Evolutionary conservation across 1,140 invertebrate species (phyloP).

Genomic region (Cheumatopsyche charites): DNA sequence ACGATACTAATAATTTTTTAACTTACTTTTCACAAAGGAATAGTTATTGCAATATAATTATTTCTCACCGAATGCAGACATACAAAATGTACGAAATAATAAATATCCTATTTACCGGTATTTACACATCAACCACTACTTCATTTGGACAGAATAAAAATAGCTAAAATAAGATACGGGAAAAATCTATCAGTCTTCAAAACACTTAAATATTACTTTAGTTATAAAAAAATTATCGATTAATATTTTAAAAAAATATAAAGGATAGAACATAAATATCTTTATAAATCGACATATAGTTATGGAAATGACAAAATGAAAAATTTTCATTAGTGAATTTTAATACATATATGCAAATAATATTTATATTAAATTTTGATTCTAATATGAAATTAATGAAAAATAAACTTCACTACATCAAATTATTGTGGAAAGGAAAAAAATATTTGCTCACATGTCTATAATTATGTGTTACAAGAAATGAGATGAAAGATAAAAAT

Average conservation of each 20-base stretch:
- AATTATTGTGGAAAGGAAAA: too few species aligned
- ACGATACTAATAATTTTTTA: conserved; percentile 14
- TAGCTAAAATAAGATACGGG: conserved; percentile 46
- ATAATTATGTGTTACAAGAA: too few species aligned
- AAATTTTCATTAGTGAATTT: too few species aligned
- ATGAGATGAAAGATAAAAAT: too few species aligned
- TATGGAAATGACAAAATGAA: conserved; percentile 2
- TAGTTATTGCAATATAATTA: conserved; percentile 28
- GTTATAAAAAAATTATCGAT: conserved; percentile 38
- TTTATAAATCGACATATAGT: not conserved
- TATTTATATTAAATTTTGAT: too few species aligned
- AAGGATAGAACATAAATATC: too few species aligned
- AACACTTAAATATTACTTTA: conserved; percentile 48
- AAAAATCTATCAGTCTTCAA: conserved; percentile 49
- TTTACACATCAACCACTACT: conserved; percentile 32
- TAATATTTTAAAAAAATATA: too few species aligned
- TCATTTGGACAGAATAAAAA: conserved; percentile 48
- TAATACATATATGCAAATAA: too few species aligned
- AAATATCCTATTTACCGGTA: conserved; percentile 33
- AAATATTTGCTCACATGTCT: too few species aligned
- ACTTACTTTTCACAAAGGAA: conserved; percentile 5
- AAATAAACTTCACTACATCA: too few species aligned
- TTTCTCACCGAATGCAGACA: not conserved
- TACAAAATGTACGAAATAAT: conserved; percentile 27
- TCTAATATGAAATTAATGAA: too few species aligned